Base-by-base conservation (phyloP, 2,888 invertebrate genomes). In the Trichacis sp. region DNA sequence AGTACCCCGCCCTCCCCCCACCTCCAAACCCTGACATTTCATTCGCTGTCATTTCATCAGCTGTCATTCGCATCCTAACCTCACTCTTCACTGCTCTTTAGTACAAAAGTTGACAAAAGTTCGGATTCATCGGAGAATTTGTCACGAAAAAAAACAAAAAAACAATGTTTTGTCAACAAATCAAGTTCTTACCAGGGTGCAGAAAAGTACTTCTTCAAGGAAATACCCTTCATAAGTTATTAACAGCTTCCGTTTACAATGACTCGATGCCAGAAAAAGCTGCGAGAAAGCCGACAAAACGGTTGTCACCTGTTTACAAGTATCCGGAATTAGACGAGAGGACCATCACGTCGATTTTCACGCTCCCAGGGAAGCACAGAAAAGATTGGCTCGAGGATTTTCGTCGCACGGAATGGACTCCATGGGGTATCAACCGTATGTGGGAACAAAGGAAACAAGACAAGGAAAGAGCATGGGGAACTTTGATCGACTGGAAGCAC, bases 401-500 rank as follows among this genome's bases (percentile, higher is more conserved):
- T 43, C 54, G 64, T 1, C 29, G 45, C 1, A 1, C 40, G 2
- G 64, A 64, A 42, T 64, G 24, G 1, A 24, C 51, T n/a, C 43
- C 46, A 2, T 20, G 42, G 2, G 55, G 46, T 1, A 38, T 64
- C 0, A 50, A 42, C n/a, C n/a, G 9, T 1, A n/a, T n/a, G 51
- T 56, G 18, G 17, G 9, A 17, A 12, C 0, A 1, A 3, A 33
- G 56, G 40, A 52, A 53, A 52, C 2, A 29, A 15, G 64, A 64
- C 0, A 8, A 56, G 1, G 60, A 64, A 43, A 30, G 40, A 36
- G 11, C 20, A 2, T 0, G 2, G 8, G 93, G 93, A 75, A 86
- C 85, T 57, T 91, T 85, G 78, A 81, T 90, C 4, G 82, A 87
- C 0, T 87, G 90, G 53, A 85, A 93, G 61, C 87, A 90, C 69